Conservation (phyloP, 2,797 vertebrate genomes). For the Peromyscus eremicus region DNA sequence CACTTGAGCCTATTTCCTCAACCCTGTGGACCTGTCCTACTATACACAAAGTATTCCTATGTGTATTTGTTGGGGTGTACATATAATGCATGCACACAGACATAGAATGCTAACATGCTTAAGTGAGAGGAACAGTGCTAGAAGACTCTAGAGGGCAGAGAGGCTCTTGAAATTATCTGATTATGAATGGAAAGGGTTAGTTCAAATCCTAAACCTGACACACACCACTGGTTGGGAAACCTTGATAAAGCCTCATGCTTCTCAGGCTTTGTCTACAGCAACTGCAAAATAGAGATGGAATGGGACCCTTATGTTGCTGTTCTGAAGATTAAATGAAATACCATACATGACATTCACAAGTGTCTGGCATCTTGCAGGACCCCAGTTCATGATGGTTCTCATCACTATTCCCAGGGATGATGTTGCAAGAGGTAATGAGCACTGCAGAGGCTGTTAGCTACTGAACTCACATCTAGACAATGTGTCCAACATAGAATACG, state of each 20-base stretch:
- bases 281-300: not conserved
- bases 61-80: not conserved
- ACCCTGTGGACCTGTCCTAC: too few relatives aligned
- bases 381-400: not conserved
- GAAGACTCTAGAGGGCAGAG: not conserved
- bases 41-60: too few relatives aligned
- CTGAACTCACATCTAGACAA: too few relatives aligned
- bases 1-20: too few relatives aligned
- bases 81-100: fast-evolving
- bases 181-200: not conserved
- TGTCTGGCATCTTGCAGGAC: not conserved
- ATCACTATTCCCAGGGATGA: not conserved
- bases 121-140: not conserved
- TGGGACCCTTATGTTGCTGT: too few relatives aligned
- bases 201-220: not conserved
- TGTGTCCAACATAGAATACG: not conserved
- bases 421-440: not conserved
- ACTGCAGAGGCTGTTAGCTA: not conserved
- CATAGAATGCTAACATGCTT: not conserved
- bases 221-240: not conserved
- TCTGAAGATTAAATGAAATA: not conserved
- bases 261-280: not conserved
- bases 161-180: not conserved
- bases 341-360: fast-evolving
- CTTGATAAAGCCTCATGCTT: not conserved